Evolutionary conservation across 1,140 invertebrate species (phyloP), one percentile per base, ranked within the genome.

Genomic region (Habropoda laboriosa): DNA sequence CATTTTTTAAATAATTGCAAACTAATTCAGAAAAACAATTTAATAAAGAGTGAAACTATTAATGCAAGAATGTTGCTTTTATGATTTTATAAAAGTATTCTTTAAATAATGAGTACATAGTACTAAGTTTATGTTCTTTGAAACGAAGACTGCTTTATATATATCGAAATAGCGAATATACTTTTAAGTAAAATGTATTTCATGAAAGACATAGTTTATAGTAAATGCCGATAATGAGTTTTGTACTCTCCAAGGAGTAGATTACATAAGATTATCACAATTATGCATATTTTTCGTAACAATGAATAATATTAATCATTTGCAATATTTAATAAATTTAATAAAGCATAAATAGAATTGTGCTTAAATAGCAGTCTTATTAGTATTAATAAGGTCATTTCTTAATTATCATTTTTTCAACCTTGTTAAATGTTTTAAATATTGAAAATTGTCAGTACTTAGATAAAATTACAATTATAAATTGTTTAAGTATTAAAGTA

Each of bases 211-310:
- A 12, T 53, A 42, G 38, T 71, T n/a, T 85, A 53, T 71, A 60
- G 55, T 80, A 75, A 75, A 83, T 71, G 51, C 32, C 77, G 27
- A 84, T 79, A 79, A 47, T 58, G 45, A 30, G 32, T 64, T 49
- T 51, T 40, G 35, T 5, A 35, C 12, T 27, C 24, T 42, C 12
- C 51, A 38, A 40, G 13, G n/a, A 61, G n/a, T 53, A 53, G 55
- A 64, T 83, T 75, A 82, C 38, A 57, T 58, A 60, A 78, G 10
- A 74, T 71, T 83, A 72, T 80, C 71, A 80, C 63, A 84, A 77
- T 61, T n/a, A 61, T 40, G 68, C 53, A 58, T 72, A 57, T 57
- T 67, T 55, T 38, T 45, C 45, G n/a, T 35, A 38, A 40, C 16
- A 40, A 49, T 66, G 12, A 75, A 32, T 53, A 24, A 38, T 60